These are phyloP conservation scores for Coptodon rendalli DNA, from an alignment of 2,113 vertebrate species.

Conservation along the genomic window DNA sequence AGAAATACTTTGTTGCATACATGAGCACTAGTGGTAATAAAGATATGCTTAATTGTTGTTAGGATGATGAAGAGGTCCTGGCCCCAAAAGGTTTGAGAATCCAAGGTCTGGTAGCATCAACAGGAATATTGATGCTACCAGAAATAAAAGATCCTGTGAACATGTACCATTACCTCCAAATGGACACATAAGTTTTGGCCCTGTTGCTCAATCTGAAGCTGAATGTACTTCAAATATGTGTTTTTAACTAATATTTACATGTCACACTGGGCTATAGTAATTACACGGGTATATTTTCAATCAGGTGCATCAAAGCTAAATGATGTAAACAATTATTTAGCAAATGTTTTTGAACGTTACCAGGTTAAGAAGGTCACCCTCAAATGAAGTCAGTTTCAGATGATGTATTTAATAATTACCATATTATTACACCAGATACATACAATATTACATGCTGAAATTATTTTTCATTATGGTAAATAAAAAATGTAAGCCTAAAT, in stretches of 20 bases:
- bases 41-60: neutral
- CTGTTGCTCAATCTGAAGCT: conserved; percentile 20
- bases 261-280: neutral
- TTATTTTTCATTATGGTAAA: neutral
- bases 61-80: neutral
- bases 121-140: neutral
- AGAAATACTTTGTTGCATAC: neutral
- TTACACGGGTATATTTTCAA: neutral
- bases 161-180: neutral
- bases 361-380: neutral
- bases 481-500: neutral
- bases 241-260: neutral
- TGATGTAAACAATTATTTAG: neutral
- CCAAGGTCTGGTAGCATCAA: neutral
- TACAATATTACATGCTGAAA: neutral
- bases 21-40: neutral
- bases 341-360: neutral
- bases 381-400: neutral
- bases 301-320: neutral
- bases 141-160: neutral
- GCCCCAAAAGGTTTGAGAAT: neutral
- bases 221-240: conserved; percentile 49
- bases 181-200: neutral
- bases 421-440: neutral
- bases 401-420: neutral